phyloP scores from a whole-genome alignment of 2,113 vertebrate species.

The Odobenus rosmarus region DNA sequence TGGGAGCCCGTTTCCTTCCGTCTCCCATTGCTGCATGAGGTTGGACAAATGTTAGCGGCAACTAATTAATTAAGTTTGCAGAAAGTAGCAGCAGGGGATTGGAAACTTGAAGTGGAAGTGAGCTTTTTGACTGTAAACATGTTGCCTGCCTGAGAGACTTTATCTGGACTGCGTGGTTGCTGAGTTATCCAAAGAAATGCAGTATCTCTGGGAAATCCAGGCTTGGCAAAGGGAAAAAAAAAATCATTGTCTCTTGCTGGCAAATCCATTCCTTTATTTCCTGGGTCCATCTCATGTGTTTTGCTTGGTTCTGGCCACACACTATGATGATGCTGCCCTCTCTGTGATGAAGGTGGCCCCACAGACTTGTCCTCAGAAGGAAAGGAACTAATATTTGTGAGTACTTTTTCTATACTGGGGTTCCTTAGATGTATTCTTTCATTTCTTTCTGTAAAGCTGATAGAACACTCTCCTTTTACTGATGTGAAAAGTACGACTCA shows the following conservation, averaged over 20 bases:
- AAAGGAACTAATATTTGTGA: background rate
- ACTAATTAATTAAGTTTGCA: constrained; percentile 83
- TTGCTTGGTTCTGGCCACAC: background rate
- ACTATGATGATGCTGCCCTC: background rate
- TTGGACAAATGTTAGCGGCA: constrained; percentile 81
- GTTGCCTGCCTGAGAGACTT: constrained; percentile 73
- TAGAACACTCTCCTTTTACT: background rate
- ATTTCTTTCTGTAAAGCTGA: background rate
- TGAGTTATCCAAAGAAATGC: constrained; percentile 73
- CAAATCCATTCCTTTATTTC: constrained; percentile 32
- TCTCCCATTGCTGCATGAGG: constrained; percentile 53
- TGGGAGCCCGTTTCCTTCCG: constrained; percentile 64
- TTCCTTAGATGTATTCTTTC: background rate
- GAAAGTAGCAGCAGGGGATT: constrained; percentile 82
- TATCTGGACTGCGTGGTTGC: constrained; percentile 75
- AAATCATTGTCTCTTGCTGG: constrained; percentile 44
- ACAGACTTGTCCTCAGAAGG: background rate
- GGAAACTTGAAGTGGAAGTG: constrained; percentile 80
- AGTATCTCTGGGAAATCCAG: constrained; percentile 69
- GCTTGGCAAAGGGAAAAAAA: constrained; percentile 63
- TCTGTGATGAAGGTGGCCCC: background rate
- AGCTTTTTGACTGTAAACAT: constrained; percentile 80
- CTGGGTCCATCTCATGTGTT: background rate
- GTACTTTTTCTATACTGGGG: background rate
- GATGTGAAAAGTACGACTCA: background rate